These are phyloP conservation scores for Drosophila quadrilineata DNA, from an alignment of 1,140 invertebrate species.

Conservation along the genomic window DNA sequence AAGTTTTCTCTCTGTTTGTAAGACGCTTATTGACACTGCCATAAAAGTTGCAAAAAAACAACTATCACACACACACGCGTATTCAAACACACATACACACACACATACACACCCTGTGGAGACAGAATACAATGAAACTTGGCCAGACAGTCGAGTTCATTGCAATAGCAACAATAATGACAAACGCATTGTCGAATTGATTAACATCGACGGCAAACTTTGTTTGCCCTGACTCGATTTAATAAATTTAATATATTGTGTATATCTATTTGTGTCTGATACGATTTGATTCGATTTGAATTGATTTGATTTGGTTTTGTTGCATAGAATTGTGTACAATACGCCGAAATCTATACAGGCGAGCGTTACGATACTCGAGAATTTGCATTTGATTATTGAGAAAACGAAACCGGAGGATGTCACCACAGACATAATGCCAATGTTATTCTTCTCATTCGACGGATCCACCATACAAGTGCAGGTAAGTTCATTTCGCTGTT, in stretches of 20 bases:
- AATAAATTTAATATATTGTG: no score
- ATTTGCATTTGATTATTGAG: constrained; percentile 93
- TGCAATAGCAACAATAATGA: constrained; percentile 21
- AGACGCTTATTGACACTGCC: constrained; percentile 67
- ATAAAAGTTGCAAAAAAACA: constrained; percentile 52
- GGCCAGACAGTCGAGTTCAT: neutral
- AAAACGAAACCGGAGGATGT: constrained; percentile 93
- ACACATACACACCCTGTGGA: neutral
- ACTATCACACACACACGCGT: constrained; percentile 24
- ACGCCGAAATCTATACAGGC: constrained; percentile 94
- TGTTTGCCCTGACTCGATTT: no score
- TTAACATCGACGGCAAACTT: no score
- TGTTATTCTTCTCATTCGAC: constrained; percentile 94
- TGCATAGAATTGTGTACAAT: constrained; percentile 86
- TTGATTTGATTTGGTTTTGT: neutral
- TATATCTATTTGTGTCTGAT: no score
- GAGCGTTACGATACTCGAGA: constrained; percentile 94
- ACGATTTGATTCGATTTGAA: no score
- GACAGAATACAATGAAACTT: neutral
- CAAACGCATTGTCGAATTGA: no score
- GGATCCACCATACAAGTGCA: constrained; percentile 95
- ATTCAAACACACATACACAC: neutral
- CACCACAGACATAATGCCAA: constrained; percentile 90
- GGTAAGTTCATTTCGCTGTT: constrained; percentile 83
- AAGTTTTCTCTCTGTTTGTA: constrained; percentile 68